Evolutionary conservation across 2,113 vertebrate genomes (phyloP), one percentile per base, ranked within the genome.

Genomic region (Cygnus atratus): DNA sequence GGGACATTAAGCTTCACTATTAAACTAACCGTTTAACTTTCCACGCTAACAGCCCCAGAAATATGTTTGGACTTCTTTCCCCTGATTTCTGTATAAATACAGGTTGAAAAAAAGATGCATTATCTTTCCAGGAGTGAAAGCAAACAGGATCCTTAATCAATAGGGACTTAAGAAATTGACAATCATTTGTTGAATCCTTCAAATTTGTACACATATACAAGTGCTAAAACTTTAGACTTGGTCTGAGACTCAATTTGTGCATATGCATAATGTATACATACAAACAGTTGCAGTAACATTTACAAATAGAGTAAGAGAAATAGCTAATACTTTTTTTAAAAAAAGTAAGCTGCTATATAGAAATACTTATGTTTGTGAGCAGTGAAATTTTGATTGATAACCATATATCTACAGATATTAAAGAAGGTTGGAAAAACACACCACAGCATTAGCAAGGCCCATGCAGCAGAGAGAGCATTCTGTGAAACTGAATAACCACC

Each of bases 91-190:
- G 22, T 25, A 43, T 22, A 29, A 17, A 14, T 19, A 48, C 7
- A 59, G 5, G 66, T 9, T 4, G 8, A 9, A 9, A 19, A 15
- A 41, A 72, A 26, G 44, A 65, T 3, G 0, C 3, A 7, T 41
- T 79, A 6, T 33, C 7, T 54, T 43, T 67, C 58, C 18, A 11
- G 21, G 79, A 63, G 18, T 39, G 44, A 71, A 89, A 75, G 10
- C 14, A 73, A 62, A 59, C 11, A 63, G 11, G 8, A 71, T 39
- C 21, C 29, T 35, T 48, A 43, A 48, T 26, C 0, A 2, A 44
- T 20, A 3, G 6, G 16, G 43, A 87, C 58, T 90, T 79, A 37
- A 33, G 48, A 77, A 70, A 84, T 2, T 13, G 5, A 41, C 44
- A 52, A 46, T 37, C 1, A 13, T 77, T 74, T 67, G 33, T 58